These are phyloP conservation scores for Mesodorylaimus sp. DNA, from an alignment of 2,888 invertebrate genomes.

Conservation along the genomic window DNA sequence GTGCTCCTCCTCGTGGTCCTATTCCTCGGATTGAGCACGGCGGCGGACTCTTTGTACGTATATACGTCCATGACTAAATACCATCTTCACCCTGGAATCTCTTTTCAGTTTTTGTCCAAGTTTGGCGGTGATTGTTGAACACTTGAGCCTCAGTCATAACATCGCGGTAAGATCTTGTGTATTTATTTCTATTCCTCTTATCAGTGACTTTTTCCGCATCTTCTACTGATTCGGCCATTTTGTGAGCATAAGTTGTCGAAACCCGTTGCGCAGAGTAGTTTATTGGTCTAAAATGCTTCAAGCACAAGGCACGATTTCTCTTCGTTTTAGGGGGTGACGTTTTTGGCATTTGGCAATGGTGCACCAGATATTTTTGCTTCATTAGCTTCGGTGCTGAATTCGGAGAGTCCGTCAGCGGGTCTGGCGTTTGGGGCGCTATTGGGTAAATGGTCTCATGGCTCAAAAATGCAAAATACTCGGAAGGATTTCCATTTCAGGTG, in stretches of 20 bases:
- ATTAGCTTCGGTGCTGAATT: conserved; percentile 37
- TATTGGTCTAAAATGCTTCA: no score
- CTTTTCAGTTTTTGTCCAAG: conserved; percentile 30
- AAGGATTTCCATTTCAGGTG: conserved; percentile 33
- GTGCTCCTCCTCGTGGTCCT: no score
- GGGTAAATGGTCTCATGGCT: conserved; percentile 19
- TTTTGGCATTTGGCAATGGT: conserved; percentile 51
- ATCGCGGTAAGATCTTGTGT: conserved; percentile 32
- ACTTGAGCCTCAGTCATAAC: conserved; percentile 34
- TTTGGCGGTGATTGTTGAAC: conserved; percentile 34
- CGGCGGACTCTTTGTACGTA: no score
- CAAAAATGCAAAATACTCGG: not conserved
- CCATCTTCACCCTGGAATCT: no score
- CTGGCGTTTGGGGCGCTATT: conserved; percentile 33
- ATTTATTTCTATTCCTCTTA: no score
- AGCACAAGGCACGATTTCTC: not conserved
- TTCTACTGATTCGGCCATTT: not conserved
- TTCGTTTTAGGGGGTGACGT: conserved; percentile 42
- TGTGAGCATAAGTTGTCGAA: conserved; percentile 1
- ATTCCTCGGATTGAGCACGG: no score
- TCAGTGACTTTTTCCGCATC: no score
- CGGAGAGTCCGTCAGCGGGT: conserved; percentile 28
- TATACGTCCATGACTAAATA: no score
- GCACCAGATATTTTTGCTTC: conserved; percentile 50
- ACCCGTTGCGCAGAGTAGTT: no score